Conservation (phyloP, 2,113 vertebrate species). For the Arothron firmamentum region DNA sequence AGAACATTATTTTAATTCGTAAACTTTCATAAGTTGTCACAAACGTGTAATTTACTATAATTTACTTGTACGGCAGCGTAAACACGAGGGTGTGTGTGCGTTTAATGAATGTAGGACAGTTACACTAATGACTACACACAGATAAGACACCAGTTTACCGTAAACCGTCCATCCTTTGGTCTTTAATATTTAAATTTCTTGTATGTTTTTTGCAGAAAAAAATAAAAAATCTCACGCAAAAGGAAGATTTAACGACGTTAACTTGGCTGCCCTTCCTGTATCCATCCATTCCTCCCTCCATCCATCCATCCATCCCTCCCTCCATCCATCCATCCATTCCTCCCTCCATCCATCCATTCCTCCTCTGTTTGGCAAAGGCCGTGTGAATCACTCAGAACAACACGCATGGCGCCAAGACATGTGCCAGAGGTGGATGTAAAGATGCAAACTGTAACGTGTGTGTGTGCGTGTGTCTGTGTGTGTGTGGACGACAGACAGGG, state of each 20-base stretch:
- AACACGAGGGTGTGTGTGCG: constrained; percentile 12
- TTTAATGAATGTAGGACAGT: too few relatives aligned
- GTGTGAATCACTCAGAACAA: constrained; percentile 61
- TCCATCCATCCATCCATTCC: too few relatives aligned
- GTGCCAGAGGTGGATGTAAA: constrained; percentile 53
- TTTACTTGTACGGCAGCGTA: neutral
- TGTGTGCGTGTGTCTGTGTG: constrained; percentile 12
- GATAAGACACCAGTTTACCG: too few relatives aligned
- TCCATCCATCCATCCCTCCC: too few relatives aligned
- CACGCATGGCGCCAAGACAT: constrained; percentile 53
- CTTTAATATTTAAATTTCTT: constrained; percentile 51
- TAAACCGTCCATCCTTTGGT: constrained; percentile 8
- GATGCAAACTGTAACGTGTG: constrained; percentile 39
- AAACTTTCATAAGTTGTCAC: constrained; percentile 2
- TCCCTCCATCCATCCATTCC: constrained; percentile 31
- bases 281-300: too few relatives aligned
- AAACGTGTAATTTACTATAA: constrained; percentile 2
- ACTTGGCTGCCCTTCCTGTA: too few relatives aligned
- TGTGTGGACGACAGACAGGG: constrained; percentile 29
- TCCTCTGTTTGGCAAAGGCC: constrained; percentile 29
- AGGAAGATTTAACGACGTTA: too few relatives aligned
- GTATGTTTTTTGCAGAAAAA: neutral
- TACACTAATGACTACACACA: too few relatives aligned
- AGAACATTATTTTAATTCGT: neutral
- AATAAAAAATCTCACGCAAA: too few relatives aligned